A percentile compares a stretch with the other conserved stretches of the same genome.
These are phyloP conservation scores for Actinemys pallida DNA, from an alignment of 2,113 vertebrate genomes.

Conservation along the genomic window DNA sequence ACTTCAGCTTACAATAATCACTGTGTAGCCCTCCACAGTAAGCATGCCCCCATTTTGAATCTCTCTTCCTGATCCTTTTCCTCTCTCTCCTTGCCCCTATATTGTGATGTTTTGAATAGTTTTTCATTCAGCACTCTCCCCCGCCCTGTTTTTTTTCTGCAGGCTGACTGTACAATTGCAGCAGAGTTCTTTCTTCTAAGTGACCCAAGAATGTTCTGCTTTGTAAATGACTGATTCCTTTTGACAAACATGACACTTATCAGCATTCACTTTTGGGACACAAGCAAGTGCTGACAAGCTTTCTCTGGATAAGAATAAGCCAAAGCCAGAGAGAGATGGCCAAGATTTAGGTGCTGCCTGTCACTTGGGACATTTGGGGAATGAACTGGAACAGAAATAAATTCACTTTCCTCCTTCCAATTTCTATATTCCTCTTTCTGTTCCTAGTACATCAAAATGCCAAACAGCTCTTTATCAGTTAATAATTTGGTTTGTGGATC, in stretches of 20 bases:
- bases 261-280: background rate
- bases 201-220: background rate
- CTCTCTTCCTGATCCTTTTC: background rate
- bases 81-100: background rate
- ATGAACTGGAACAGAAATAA: background rate
- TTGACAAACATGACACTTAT: background rate
- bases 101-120: background rate
- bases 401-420: background rate
- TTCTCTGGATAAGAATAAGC: background rate
- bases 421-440: constrained; percentile 1
- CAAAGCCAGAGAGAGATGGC: background rate
- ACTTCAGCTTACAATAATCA: background rate
- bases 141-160: background rate
- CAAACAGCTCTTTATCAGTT: constrained; percentile 38
- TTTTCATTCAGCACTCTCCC: background rate
- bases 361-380: fast-evolving
- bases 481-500: constrained; percentile 41
- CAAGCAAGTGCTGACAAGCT: background rate
- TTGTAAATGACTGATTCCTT: constrained; percentile 10
- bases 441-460: background rate
- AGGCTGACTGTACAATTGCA: background rate
- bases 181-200: background rate
- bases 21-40: background rate
- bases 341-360: background rate
- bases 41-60: background rate